Percentiles rank a stretch among this genome's conserved stretches.
These are phyloP conservation scores for Aphaenogaster rudis DNA, from an alignment of 1,140 invertebrate species.

Conservation along the genomic window DNA sequence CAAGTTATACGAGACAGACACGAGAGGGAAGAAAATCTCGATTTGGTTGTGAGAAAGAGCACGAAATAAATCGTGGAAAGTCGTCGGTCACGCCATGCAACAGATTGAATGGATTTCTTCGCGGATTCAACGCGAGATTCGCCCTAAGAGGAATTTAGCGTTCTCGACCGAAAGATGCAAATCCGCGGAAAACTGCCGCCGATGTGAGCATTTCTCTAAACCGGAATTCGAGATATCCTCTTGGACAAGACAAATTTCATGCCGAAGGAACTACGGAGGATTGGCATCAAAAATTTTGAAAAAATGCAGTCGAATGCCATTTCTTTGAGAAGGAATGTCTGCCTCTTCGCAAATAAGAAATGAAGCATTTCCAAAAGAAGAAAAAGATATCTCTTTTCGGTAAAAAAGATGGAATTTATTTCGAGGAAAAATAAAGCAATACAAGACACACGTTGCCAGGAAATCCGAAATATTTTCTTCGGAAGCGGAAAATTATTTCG, in stretches of 20 bases:
- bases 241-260: slow-evolving; percentile 9
- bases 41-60: background rate
- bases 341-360: background rate
- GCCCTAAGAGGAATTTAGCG: slow-evolving; percentile 39
- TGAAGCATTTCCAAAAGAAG: background rate
- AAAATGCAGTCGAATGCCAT: background rate
- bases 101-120: slow-evolving; percentile 48
- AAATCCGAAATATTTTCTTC: slow-evolving; percentile 39
- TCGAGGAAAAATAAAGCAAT: slow-evolving; percentile 14
- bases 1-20: background rate
- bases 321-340: background rate
- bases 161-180: slow-evolving; percentile 38
- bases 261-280: background rate
- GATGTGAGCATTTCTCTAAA: slow-evolving; percentile 29
- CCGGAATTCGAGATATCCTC: background rate
- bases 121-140: slow-evolving; percentile 23
- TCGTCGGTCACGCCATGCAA: slow-evolving; percentile 34
- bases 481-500: slow-evolving; percentile 51
- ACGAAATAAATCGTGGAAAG: slow-evolving; percentile 27
- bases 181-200: slow-evolving; percentile 19
- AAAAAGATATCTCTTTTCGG: background rate
- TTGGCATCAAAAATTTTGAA: slow-evolving; percentile 10
- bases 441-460: background rate
- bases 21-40: slow-evolving; percentile 3
- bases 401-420: background rate